Base-by-base conservation (phyloP, 2,888 invertebrate species). In the Eupithecia abbreviata region DNA sequence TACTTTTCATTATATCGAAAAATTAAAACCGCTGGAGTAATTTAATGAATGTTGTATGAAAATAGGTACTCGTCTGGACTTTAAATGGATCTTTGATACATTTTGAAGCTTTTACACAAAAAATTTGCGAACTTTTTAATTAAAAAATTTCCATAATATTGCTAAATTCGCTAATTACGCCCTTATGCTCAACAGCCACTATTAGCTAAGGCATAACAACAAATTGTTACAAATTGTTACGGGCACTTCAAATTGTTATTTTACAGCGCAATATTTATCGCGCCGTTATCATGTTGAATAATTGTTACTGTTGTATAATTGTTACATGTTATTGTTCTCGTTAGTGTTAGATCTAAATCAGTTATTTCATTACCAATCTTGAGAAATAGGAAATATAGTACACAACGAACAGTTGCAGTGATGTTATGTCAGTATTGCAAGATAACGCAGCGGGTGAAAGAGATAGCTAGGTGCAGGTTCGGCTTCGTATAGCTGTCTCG, bases 251-350 rank as follows among this genome's bases (percentile, higher is more conserved):
- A 30, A 30, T 30, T 30, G 30, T 30, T 30, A 0, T 30, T 4
- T 30, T 12, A 62, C 62, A 30, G 30, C 62, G 62, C 62, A 10
- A 62, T 62, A 30, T 62, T 62, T 30, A 62, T 62, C 30, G 30
- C 30, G 12, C 30, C 12, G 62, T 62, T 62, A 62, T 58, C 58
- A 9, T 18, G 62, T 62, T 30, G 30, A 12, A 15, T 66, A 66
- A 42, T 66, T 42, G 6, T 42, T 5, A 5, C 45, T 58, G 77
- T 77, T 77, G 74, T 30, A 74, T 77, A 77, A 77, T 77, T 77
- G 77, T 77, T 77, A 67, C 77, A 72, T 71, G 55, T 71, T 72
- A 76, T 72, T 76, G 68, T 65, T 73, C 71, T 73, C 41, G 66
- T 77, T 62, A 30, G 30, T 70, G 47, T 62, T 68, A 72, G 72